Conservation (phyloP, 2,113 vertebrate species). For the Trichomycterus rosablanca region DNA sequence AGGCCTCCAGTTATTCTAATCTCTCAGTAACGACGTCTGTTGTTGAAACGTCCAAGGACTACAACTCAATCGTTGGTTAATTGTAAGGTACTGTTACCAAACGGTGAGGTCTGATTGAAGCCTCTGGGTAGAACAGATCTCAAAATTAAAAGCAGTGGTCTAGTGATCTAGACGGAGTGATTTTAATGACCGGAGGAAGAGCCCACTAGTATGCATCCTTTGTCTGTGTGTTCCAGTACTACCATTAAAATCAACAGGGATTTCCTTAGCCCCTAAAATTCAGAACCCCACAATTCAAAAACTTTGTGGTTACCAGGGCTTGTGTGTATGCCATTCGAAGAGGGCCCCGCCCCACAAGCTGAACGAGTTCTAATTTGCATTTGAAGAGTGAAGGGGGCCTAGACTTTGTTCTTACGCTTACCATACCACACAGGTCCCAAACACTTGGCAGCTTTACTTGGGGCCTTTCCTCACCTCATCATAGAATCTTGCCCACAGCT, state of each 20-base stretch:
- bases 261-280: constrained; percentile 56
- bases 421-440: constrained; percentile 18
- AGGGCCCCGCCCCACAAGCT: constrained; percentile 55
- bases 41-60: background rate
- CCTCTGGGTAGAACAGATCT: constrained; percentile 11
- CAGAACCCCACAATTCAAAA: constrained; percentile 63
- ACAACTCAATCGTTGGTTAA: constrained; percentile 11
- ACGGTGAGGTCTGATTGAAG: no score
- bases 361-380: constrained; percentile 72
- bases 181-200: constrained; percentile 4
- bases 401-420: constrained; percentile 22
- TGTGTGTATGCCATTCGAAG: constrained; percentile 65
- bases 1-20: constrained; percentile 53
- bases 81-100: constrained; percentile 8
- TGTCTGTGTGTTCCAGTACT: constrained; percentile 17
- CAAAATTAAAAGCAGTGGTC: background rate
- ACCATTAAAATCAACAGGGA: constrained; percentile 43
- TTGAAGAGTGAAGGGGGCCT: constrained; percentile 66
- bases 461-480: constrained; percentile 3
- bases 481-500: constrained; percentile 12
- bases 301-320: constrained; percentile 71
- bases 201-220: constrained; percentile 30
- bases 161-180: no score
- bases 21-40: background rate
- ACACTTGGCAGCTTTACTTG: constrained; percentile 6